Conservation (phyloP, 2,888 invertebrate species). For the Exocentrus adspersus region DNA sequence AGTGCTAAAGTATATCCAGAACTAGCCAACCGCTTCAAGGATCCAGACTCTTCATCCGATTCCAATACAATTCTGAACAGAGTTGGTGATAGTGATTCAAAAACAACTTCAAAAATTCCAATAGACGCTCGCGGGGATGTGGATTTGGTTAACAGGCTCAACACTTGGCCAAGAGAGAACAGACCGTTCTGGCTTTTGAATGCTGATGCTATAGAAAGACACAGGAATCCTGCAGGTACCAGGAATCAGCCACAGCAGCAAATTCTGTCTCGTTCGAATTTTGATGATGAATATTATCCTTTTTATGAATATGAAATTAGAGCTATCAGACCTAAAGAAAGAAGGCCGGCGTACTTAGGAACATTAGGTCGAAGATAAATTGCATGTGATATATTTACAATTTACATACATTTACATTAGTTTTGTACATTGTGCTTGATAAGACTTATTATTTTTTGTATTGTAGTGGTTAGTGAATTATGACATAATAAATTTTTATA, state of each 20-base stretch:
- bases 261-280: not conserved
- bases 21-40: slow-evolving; percentile 62
- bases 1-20: slow-evolving; percentile 71
- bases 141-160: slow-evolving; percentile 71
- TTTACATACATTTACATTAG: too few species aligned
- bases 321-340: not conserved
- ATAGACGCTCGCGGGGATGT: slow-evolving; percentile 74
- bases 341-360: not conserved
- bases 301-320: not conserved
- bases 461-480: too few species aligned
- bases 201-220: slow-evolving; percentile 70
- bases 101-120: slow-evolving; percentile 66
- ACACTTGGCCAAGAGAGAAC: slow-evolving; percentile 72
- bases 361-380: not conserved
- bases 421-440: too few species aligned
- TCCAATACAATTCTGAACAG: slow-evolving; percentile 64
- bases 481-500: too few species aligned
- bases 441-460: too few species aligned
- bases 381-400: too few species aligned
- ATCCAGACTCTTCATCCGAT: slow-evolving; percentile 31
- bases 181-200: slow-evolving; percentile 81
- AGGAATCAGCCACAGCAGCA: not conserved
- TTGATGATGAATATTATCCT: not conserved
- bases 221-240: slow-evolving; percentile 32
- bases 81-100: slow-evolving; percentile 65